These are phyloP conservation scores for Napeogenes sylphis DNA, from an alignment of 2,888 invertebrate species.

Conservation along the genomic window DNA sequence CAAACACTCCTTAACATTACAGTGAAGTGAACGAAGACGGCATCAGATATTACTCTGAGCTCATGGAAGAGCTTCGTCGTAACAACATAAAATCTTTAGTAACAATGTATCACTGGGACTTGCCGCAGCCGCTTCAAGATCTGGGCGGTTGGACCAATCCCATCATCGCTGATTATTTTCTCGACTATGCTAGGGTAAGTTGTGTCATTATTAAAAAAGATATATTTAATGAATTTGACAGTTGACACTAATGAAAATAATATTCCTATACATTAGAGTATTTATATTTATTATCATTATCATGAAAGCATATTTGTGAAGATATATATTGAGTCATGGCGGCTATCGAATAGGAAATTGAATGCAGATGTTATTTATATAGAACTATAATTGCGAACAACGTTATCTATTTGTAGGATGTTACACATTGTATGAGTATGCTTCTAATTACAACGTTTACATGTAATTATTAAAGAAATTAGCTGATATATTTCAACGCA, in stretches of 20 bases:
- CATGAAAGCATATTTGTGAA: too few species aligned
- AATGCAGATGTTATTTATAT: too few species aligned
- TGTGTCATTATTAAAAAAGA: not conserved
- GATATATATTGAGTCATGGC: too few species aligned
- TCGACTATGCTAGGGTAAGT: slow-evolving; percentile 75
- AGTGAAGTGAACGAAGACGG: slow-evolving; percentile 61
- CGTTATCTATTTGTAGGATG: not conserved
- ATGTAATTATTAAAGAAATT: too few species aligned
- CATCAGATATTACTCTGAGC: slow-evolving; percentile 77
- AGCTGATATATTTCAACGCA: too few species aligned
- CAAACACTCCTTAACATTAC: slow-evolving; percentile 17
- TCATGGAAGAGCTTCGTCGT: slow-evolving; percentile 75
- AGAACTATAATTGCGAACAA: not conserved
- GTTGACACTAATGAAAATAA: not conserved
- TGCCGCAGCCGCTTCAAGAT: slow-evolving; percentile 78
- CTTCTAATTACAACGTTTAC: too few species aligned
- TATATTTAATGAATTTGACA: not conserved
- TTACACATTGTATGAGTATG: too few species aligned
- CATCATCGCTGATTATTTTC: slow-evolving; percentile 77
- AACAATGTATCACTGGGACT: slow-evolving; percentile 83
- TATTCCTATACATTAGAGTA: not conserved
- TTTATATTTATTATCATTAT: too few species aligned
- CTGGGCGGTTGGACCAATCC: slow-evolving; percentile 83
- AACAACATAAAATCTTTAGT: slow-evolving; percentile 79
- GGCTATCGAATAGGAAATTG: too few species aligned